Conservation (phyloP, 2,888 invertebrate genomes). For the Sympetrum striolatum region DNA sequence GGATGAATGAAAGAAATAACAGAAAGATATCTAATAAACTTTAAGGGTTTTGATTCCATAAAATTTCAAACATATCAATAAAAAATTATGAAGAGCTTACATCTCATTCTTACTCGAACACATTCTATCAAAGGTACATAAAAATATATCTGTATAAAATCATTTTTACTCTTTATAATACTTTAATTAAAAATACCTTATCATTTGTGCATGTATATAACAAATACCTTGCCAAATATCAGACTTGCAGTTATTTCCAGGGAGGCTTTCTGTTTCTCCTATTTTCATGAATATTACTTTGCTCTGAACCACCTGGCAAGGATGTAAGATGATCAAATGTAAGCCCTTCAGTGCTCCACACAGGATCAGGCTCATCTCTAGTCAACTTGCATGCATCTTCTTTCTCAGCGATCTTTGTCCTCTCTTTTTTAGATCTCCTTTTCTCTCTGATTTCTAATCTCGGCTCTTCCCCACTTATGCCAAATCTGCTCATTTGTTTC, state of each 20-base stretch:
- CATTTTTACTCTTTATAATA: too few relatives aligned
- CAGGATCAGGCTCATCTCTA: not conserved
- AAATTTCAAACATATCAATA: too few relatives aligned
- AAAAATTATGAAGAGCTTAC: too few relatives aligned
- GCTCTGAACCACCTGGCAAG: not conserved
- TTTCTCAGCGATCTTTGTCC: not conserved
- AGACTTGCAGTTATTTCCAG: not conserved
- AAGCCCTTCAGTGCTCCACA: not conserved
- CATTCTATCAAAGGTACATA: too few relatives aligned
- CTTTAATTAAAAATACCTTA: too few relatives aligned
- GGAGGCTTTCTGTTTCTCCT: slow-evolving; percentile 24
- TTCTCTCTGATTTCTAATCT: not conserved
- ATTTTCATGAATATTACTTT: not conserved
- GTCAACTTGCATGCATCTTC: not conserved
- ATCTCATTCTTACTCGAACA: too few relatives aligned
- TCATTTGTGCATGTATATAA: too few relatives aligned
- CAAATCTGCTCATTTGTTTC: not conserved
- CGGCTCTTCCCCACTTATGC: not conserved
- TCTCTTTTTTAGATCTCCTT: not conserved
- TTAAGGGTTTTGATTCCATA: too few relatives aligned
- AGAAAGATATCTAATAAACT: too few relatives aligned
- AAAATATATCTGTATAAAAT: too few relatives aligned
- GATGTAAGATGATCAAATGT: not conserved
- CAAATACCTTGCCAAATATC: too few relatives aligned
- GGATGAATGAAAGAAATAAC: too few relatives aligned